Conservation (phyloP, 2,113 vertebrate genomes). For the Willisornis vidua region DNA sequence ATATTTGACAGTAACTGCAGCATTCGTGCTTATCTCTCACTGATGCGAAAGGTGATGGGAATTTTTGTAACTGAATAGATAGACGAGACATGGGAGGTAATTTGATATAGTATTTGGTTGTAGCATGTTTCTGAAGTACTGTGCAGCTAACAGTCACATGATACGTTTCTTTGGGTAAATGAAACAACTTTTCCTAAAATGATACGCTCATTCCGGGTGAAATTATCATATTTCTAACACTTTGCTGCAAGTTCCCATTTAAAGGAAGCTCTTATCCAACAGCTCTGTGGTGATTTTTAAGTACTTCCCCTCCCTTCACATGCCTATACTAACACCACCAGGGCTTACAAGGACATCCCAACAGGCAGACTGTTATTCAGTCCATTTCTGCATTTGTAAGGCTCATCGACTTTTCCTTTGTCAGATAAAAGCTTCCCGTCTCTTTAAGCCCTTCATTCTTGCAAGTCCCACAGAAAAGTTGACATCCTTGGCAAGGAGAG, state of each 20-base stretch:
- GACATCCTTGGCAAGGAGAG: conserved; percentile 48
- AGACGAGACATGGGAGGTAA: conserved; percentile 15
- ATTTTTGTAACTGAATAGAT: conserved; percentile 13
- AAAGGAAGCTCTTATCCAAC: neutral
- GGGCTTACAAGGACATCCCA: conserved; percentile 40
- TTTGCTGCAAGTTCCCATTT: neutral
- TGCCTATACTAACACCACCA: neutral
- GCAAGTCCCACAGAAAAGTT: conserved; percentile 61
- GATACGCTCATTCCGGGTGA: neutral
- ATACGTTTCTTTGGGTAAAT: neutral
- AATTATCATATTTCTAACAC: neutral
- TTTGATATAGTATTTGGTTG: conserved; percentile 16
- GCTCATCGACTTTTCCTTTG: conserved; percentile 63
- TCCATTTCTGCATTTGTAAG: conserved; percentile 68
- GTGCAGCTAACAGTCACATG: neutral
- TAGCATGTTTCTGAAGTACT: neutral
- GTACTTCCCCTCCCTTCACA: neutral
- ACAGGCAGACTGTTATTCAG: conserved; percentile 50
- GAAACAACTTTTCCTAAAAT: neutral
- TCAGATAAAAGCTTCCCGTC: conserved; percentile 59
- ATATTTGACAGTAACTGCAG: neutral
- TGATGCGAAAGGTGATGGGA: conserved; percentile 23
- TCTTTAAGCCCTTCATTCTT: conserved; percentile 61
- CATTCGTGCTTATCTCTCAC: neutral
- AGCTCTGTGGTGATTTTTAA: neutral